phyloP scores from a whole-genome alignment of 2,113 vertebrate species.

The Dolichallabes microphthalmus region DNA sequence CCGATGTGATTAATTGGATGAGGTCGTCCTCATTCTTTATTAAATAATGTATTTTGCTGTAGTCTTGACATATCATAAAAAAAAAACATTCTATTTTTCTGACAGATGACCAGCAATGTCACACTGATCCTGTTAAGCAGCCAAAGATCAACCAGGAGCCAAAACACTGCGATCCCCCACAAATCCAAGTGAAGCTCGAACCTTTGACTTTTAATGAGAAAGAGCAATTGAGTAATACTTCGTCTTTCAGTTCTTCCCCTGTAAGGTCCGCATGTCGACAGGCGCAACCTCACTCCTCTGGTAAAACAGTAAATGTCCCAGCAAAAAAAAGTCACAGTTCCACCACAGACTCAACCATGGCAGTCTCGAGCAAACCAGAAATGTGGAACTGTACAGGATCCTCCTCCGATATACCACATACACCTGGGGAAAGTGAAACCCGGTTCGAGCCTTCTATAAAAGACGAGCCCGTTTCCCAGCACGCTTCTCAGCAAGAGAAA shows the following conservation, averaged over 20 bases:
- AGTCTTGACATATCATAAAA: not conserved
- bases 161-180: not conserved
- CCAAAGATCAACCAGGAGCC: not conserved
- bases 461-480: not conserved
- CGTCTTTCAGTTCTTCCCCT: not conserved
- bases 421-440: not conserved
- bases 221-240: not conserved
- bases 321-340: not conserved
- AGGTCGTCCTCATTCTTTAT: not conserved
- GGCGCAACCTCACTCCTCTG: not conserved
- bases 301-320: not conserved
- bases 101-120: slow-evolving; percentile 11
- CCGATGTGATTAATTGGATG: not conserved
- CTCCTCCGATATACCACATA: not conserved
- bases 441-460: not conserved
- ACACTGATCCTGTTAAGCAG: not conserved
- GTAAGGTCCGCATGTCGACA: not conserved
- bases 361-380: not conserved
- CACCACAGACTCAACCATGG: not conserved
- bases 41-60: not conserved
- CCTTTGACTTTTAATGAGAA: not conserved
- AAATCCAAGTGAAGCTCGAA: slow-evolving; percentile 34
- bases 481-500: not conserved
- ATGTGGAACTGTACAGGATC: not conserved
- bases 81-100: not conserved